A percentile compares a stretch with the other conserved stretches of the same genome.
phyloP scores from a whole-genome alignment of 2,888 invertebrate genomes.

The Netelia inedita region DNA sequence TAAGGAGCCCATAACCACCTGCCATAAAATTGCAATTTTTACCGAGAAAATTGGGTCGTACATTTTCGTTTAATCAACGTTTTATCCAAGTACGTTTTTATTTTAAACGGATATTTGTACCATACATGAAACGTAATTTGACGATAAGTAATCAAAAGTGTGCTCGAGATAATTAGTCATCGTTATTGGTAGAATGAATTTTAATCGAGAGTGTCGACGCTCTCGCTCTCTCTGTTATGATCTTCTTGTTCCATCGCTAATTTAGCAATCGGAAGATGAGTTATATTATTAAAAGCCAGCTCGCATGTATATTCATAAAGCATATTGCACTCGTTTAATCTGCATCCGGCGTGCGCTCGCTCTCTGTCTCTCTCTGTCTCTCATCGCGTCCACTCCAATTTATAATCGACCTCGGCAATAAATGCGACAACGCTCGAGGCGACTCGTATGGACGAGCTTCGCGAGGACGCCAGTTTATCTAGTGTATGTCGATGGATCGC shows the following conservation, averaged over 20 bases:
- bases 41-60: slow-evolving; percentile 30
- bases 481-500: slow-evolving; percentile 8
- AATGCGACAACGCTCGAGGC: slow-evolving; percentile 54
- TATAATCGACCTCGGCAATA: slow-evolving; percentile 68
- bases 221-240: slow-evolving; percentile 1
- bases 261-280: slow-evolving; percentile 41
- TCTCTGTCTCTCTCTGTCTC: not conserved
- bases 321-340: slow-evolving; percentile 54
- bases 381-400: slow-evolving; percentile 64
- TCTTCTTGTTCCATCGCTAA: slow-evolving; percentile 35
- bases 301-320: slow-evolving; percentile 57
- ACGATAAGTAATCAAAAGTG: slow-evolving; percentile 32
- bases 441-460: slow-evolving; percentile 3
- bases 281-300: slow-evolving; percentile 45
- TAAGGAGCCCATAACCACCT: slow-evolving; percentile 38
- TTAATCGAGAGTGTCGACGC: slow-evolving; percentile 16
- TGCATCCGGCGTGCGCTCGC: slow-evolving; percentile 48
- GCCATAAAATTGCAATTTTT: slow-evolving; percentile 56
- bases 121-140: slow-evolving; percentile 14
- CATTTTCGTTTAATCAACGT: slow-evolving; percentile 36
- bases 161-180: slow-evolving; percentile 42
- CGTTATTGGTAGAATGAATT: slow-evolving; percentile 44
- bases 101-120: slow-evolving; percentile 18
- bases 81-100: not conserved
- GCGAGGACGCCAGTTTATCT: slow-evolving; percentile 29